Evolutionary conservation across 2,888 invertebrate genomes (phyloP).

Genomic region (Pyrrhosoma nymphula): DNA sequence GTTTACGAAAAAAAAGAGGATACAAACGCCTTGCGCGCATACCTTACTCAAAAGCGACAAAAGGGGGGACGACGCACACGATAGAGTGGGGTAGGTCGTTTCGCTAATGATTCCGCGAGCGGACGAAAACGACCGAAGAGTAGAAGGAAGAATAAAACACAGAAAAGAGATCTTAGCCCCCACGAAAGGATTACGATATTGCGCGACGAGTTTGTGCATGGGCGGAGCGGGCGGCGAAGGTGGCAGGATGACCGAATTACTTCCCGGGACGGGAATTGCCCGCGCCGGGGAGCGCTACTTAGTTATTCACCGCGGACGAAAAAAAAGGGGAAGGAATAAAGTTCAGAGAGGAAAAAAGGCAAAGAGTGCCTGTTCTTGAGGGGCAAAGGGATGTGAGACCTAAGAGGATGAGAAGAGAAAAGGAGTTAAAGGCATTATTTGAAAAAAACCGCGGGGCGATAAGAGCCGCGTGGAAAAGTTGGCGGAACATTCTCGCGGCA

Average conservation of each 20-base stretch:
- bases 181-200: conserved; percentile 13
- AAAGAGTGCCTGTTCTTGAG: background rate
- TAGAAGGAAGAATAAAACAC: background rate
- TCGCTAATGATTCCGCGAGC: conserved; percentile 10
- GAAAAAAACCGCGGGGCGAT: background rate
- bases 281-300: background rate
- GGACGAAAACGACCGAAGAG: background rate
- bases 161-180: background rate
- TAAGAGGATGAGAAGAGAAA: background rate
- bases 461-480: background rate
- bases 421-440: background rate
- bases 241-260: background rate
- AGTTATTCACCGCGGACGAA: conserved; percentile 6
- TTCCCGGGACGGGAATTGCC: conserved; percentile 7
- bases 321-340: background rate
- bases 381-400: background rate
- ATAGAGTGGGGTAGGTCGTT: conserved; percentile 10
- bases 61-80: conserved; percentile 9
- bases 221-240: background rate
- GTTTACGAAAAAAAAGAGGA: background rate
- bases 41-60: conserved; percentile 17
- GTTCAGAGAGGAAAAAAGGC: background rate
- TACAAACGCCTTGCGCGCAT: background rate
- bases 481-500: background rate
- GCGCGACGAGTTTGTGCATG: background rate